Percentiles rank a stretch among this genome's conserved stretches.
Evolutionary conservation across 64 coral and sea anemone species (phyloP).

Genomic region (Montipora efflorescens): DNA sequence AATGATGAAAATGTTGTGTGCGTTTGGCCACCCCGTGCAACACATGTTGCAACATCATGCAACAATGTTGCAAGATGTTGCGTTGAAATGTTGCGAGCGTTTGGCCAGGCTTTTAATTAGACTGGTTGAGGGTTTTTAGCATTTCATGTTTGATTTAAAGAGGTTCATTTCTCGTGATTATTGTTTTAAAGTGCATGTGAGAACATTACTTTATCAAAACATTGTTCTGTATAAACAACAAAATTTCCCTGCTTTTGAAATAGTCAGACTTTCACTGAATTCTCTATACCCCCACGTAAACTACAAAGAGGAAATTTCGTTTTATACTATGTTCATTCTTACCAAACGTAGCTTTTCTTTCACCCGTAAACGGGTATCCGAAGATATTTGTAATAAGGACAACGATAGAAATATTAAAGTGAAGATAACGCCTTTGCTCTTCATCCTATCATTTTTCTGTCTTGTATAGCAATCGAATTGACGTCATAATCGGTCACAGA

Average conservation of each 20-base stretch:
- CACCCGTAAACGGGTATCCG: background rate
- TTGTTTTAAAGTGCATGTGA: too few species aligned
- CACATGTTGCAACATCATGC: too few species aligned
- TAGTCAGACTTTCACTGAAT: background rate
- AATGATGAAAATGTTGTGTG: too few species aligned
- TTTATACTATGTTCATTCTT: background rate
- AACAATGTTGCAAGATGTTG: too few species aligned
- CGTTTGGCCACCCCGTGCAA: too few species aligned
- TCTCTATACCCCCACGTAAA: background rate
- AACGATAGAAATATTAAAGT: background rate
- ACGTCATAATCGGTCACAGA: conserved; percentile 19
- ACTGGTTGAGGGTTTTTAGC: too few species aligned
- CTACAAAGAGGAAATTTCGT: background rate
- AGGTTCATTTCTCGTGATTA: too few species aligned
- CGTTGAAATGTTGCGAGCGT: too few species aligned
- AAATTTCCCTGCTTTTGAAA: background rate
- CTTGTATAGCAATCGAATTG: background rate
- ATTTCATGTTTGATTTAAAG: too few species aligned
- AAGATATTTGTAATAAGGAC: background rate
- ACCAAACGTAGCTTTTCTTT: conserved; percentile 6
- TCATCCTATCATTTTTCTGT: conserved; percentile 3
- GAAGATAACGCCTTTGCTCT: background rate
- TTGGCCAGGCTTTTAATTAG: too few species aligned
- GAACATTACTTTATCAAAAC: too few species aligned
- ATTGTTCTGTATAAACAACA: background rate